Percentiles rank a stretch among this genome's conserved stretches.
phyloP scores from a whole-genome alignment of 2,113 vertebrate genomes.

The Rafetus swinhoei region DNA sequence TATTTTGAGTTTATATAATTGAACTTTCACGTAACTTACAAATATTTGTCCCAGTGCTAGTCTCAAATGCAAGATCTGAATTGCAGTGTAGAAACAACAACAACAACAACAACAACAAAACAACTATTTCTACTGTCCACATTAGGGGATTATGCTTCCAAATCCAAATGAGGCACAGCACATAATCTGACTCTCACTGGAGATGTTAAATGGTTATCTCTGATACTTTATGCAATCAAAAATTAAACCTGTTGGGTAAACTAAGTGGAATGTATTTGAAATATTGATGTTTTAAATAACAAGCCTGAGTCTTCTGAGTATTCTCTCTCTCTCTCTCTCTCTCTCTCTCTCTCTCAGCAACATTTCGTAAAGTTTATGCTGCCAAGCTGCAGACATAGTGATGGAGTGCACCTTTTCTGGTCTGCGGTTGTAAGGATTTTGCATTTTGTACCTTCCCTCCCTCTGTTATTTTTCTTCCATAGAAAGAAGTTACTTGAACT shows the following conservation, averaged over 20 bases:
- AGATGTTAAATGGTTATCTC: neutral
- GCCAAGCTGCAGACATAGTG: conserved; percentile 49
- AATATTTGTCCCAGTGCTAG: neutral
- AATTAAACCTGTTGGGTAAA: conserved; percentile 17
- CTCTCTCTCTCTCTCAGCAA: neutral
- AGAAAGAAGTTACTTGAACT: conserved; percentile 54
- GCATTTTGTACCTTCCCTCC: conserved; percentile 3
- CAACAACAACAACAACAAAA: neutral
- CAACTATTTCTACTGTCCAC: neutral
- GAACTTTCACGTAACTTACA: conserved; percentile 25
- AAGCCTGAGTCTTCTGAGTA: neutral
- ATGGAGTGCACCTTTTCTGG: conserved; percentile 52
- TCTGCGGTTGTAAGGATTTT: conserved; percentile 59
- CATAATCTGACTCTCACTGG: neutral
- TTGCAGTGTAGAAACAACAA: neutral
- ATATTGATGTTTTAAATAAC: conserved; percentile 23
- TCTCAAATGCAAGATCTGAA: neutral
- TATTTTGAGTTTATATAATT: neutral
- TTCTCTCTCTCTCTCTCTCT: neutral
- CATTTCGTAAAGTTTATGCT: conserved; percentile 38
- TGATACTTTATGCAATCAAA: conserved; percentile 18
- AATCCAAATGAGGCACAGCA: neutral
- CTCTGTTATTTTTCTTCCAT: neutral
- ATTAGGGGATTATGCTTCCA: neutral
- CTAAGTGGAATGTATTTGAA: conserved; percentile 4